Percentiles rank a stretch among this genome's conserved stretches.
Evolutionary conservation across 30 jellyfish, hydroid and myxozoan genomes (phyloP).

Genomic region (Hydractinia echinata): DNA sequence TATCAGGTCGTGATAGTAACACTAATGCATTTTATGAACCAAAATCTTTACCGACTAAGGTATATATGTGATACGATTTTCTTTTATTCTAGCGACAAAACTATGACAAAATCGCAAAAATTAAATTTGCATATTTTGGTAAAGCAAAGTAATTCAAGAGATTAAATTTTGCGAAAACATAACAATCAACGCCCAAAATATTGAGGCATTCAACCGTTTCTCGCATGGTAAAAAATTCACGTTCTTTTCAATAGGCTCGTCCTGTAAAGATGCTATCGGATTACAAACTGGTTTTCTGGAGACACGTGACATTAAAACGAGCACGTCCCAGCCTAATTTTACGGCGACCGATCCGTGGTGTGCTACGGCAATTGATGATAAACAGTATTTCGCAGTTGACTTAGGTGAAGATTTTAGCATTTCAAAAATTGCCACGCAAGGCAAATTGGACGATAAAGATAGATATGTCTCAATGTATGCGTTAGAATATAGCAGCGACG

Average conservation of each 20-base stretch:
- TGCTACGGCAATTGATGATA: constrained; percentile 61
- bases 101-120: too few relatives aligned
- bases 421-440: constrained; percentile 92
- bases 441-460: constrained; percentile 77
- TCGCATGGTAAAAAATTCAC: background rate
- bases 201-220: too few relatives aligned
- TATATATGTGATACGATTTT: too few relatives aligned
- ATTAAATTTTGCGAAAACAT: too few relatives aligned
- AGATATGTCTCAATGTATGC: constrained; percentile 62
- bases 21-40: too few relatives aligned
- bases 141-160: too few relatives aligned
- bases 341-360: constrained; percentile 98
- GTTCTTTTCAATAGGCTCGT: constrained; percentile 12
- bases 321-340: constrained; percentile 80
- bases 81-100: too few relatives aligned
- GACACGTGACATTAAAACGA: constrained; percentile 90
- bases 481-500: constrained; percentile 76
- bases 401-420: constrained; percentile 86
- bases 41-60: too few relatives aligned
- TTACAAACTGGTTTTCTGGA: constrained; percentile 96
- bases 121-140: too few relatives aligned
- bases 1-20: too few relatives aligned
- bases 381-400: constrained; percentile 91
- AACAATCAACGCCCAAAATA: too few relatives aligned
- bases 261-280: constrained; percentile 90